phyloP scores from a whole-genome alignment of 2,888 invertebrate species.

The Ectobius pallidus region DNA sequence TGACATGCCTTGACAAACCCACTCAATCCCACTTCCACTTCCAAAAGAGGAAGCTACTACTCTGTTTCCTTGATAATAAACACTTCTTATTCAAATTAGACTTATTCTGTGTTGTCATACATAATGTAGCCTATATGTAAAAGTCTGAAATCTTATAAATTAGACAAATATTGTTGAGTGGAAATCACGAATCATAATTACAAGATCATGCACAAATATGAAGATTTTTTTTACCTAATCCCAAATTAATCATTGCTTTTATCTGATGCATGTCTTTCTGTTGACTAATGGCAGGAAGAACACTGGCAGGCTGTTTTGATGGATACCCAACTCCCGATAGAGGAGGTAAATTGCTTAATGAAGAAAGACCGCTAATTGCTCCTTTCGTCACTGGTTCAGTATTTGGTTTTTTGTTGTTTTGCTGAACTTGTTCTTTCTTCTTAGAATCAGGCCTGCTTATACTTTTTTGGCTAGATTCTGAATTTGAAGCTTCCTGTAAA shows the following conservation, averaged over 20 bases:
- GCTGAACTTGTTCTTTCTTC: not conserved
- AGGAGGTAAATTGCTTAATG: slow-evolving; percentile 38
- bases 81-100: too few relatives aligned
- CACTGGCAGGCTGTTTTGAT: not conserved
- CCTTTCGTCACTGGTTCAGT: not conserved
- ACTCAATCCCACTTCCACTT: too few relatives aligned
- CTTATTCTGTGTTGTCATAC: too few relatives aligned
- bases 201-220: too few relatives aligned
- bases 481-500: not conserved
- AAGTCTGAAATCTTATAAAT: too few relatives aligned
- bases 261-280: slow-evolving; percentile 27
- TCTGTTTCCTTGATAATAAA: too few relatives aligned
- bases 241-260: slow-evolving; percentile 36
- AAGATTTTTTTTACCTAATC: slow-evolving; percentile 38
- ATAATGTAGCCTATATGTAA: too few relatives aligned
- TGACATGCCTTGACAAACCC: too few relatives aligned
- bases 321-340: slow-evolving; percentile 4
- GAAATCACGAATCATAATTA: too few relatives aligned
- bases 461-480: not conserved
- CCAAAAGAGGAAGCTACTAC: too few relatives aligned
- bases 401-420: not conserved
- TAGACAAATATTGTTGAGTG: too few relatives aligned
- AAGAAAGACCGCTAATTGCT: not conserved
- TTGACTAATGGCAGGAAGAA: not conserved
- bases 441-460: not conserved